Evolutionary conservation across 1,140 invertebrate species (phyloP), one percentile per base, ranked within the genome.

Genomic region (Drosophila orosa): DNA sequence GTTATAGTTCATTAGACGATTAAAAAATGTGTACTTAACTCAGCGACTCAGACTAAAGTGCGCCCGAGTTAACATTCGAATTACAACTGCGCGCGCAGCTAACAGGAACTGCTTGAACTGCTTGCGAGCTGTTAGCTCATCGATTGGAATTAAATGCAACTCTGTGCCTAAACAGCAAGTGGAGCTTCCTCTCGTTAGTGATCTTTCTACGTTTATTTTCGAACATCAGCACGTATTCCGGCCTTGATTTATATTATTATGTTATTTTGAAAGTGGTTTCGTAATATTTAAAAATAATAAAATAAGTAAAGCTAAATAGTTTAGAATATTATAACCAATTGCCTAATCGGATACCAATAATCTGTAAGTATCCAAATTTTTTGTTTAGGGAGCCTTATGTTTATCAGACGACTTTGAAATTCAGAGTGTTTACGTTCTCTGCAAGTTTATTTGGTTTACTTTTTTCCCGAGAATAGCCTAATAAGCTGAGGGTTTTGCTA

Each of bases 61-160:
- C 19, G 24, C 17, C 25, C 25, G 12, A 10, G 12, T 22, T 22
- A 25, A n/a, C 35, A 65, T 40, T 45, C 13, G 5, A 35, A 67
- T 48, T 33, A n/a, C n/a, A 57, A 25, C 22, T 47, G 52, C 39
- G 45, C 72, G 61, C 54, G 68, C 57, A 48, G 19, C 3, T 55
- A 39, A 44, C 24, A 33, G 29, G 10, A 19, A 73, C 55, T 60
- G 69, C 45, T 60, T 73, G 3, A 1, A 67, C 67, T 69, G 65
- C 42, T 58, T 35, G 17, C 7, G 6, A 8, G 10, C 48, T 71
- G 48, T 47, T 37, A 33, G 12, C 19, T 8, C 13, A 54, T 54
- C 50, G 13, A 60, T 60, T 37, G 2, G 6, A 12, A 10, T n/a
- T 9, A 15, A 8, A 57, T 57, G 27, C 27, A 63, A 63, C 48